Percentiles rank a stretch among this genome's conserved stretches.
phyloP scores from a whole-genome alignment of 2,888 invertebrate genomes.

The Sphinx pinastri region DNA sequence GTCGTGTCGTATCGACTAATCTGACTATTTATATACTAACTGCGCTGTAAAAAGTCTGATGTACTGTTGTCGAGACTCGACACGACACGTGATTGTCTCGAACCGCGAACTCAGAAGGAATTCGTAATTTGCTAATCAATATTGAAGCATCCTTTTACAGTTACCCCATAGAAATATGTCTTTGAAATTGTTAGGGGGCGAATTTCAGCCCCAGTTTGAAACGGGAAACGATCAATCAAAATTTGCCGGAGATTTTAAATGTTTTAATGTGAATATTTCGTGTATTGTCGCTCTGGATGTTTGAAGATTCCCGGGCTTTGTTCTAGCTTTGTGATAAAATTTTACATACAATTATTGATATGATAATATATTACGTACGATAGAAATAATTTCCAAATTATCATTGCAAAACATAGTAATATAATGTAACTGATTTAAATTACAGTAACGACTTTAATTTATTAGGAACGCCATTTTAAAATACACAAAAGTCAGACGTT shows the following conservation, averaged over 20 bases:
- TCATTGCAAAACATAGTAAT: too few species aligned
- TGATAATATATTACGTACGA: too few species aligned
- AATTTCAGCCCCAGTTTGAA: constrained; percentile 38
- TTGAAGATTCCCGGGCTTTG: background rate
- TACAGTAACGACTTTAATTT: too few species aligned
- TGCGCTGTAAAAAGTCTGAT: constrained; percentile 15
- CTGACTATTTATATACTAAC: constrained; percentile 5
- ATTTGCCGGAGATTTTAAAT: constrained; percentile 35
- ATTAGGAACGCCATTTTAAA: too few species aligned
- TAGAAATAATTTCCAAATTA: too few species aligned
- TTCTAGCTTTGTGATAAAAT: too few species aligned
- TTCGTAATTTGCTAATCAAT: constrained; percentile 60
- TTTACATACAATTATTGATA: too few species aligned
- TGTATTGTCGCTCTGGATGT: too few species aligned
- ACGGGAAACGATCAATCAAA: constrained; percentile 46
- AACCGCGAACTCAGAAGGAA: constrained; percentile 49
- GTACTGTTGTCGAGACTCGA: background rate
- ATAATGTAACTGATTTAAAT: too few species aligned
- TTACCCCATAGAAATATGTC: constrained; percentile 58
- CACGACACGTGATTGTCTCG: constrained; percentile 9
- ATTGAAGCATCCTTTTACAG: constrained; percentile 53
- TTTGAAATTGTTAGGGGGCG: constrained; percentile 51
- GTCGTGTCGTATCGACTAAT: constrained; percentile 20
- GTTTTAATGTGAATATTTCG: constrained; percentile 23
- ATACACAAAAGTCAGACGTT: too few species aligned